Conservation (phyloP, 1,140 invertebrate species). For the Meloidogyne hapla region DNA sequence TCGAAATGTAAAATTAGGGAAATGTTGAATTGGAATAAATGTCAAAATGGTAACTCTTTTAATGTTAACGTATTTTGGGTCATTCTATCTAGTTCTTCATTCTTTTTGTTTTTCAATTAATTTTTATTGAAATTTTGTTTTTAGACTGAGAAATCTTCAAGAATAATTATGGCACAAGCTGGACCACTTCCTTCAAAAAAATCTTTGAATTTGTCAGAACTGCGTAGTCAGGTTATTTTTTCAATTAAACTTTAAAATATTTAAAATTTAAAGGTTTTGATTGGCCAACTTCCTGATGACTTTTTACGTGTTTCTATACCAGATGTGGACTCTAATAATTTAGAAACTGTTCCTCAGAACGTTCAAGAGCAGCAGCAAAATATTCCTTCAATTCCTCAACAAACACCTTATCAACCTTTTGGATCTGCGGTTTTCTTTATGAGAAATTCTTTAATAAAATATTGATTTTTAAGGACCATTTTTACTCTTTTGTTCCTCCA, state of each 20-base stretch:
- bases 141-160: no score
- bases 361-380: slow-evolving; percentile 5
- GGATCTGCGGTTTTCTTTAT: not conserved
- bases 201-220: slow-evolving; percentile 24
- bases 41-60: not conserved
- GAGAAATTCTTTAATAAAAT: not conserved
- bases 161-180: not conserved
- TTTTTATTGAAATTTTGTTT: slow-evolving; percentile 8
- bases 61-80: no score
- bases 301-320: slow-evolving; percentile 27
- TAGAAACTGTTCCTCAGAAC: not conserved
- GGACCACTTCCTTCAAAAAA: slow-evolving; percentile 29
- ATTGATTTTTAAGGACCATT: slow-evolving; percentile 37
- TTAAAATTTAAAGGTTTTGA: slow-evolving; percentile 33
- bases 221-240: slow-evolving; percentile 27
- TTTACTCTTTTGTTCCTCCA: slow-evolving; percentile 68
- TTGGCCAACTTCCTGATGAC: slow-evolving; percentile 32
- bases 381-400: slow-evolving; percentile 9
- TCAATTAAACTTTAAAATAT: slow-evolving; percentile 9
- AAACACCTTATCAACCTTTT: not conserved
- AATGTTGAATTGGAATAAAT: not conserved
- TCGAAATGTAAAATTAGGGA: not conserved
- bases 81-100: not conserved
- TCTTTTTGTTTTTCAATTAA: not conserved
- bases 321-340: not conserved